Base-by-base conservation (phyloP, 2,113 vertebrate genomes). In the Oreochromis spilurus region DNA sequence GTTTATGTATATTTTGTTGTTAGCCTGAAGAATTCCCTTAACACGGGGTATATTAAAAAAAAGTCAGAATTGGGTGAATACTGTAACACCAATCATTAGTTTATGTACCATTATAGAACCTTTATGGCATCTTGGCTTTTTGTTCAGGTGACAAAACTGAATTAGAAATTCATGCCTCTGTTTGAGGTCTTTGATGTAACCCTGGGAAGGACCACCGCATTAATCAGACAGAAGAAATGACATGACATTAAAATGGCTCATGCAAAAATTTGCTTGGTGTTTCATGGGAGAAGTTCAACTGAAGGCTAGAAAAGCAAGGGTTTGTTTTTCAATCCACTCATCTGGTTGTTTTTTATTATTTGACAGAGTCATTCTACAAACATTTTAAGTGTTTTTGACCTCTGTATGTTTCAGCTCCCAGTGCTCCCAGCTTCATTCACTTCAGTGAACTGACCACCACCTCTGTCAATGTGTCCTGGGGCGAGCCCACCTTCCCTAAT, bases 391-490 rank as follows among this genome's bases (percentile, higher is more conserved):
- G 19, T 72, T 52, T 60, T 36, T 86, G 78, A 83, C 84, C 26
- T 81, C 24, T 79, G 14, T 38, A 2, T 67, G 7, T 72, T 17
- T 0, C 95, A 99, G 99, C 98, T 79, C 99, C 99, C 91, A 99
- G 98, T 0, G 96, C 98, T n/a, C 98, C 99, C 0, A 94, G 97
- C 90, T 97, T 96, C 9, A 97, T 99, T 92, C 97, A 97, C 67
- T 99, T 99, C 96, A 99, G 98, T 4, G 98, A 99, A 92, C 96
- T 99, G 94, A 99, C 98, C 96, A 99, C 99, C 9, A 99, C 98
- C 0, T 99, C 99, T 0, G 98, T 99, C 88, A 99, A 99, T 0
- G 98, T 99, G 91, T 99, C 98, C 84, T 99, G 99, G 99, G 98
- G 97, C 24, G 97, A 97, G 0, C 99, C 99, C 0, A 92, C 93